Conservation (phyloP, 2,797 vertebrate genomes). For the Aphelocoma californica region DNA sequence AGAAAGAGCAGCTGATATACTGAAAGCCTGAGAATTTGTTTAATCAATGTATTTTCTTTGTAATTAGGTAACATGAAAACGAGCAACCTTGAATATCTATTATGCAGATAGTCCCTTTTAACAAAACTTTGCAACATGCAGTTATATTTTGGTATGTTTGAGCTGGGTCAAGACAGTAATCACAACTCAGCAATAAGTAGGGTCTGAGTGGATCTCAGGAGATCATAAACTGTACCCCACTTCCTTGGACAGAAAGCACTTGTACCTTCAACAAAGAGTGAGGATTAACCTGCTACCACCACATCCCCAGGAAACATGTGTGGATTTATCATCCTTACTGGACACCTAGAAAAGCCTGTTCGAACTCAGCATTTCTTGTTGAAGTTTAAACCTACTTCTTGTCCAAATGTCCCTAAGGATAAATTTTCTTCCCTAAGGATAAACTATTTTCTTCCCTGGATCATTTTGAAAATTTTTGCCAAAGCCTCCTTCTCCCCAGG, state of each 20-base stretch:
- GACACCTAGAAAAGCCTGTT: not conserved
- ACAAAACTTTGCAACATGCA: not conserved
- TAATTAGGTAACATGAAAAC: not conserved
- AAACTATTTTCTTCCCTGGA: not conserved
- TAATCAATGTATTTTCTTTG: not conserved
- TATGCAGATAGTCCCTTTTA: not conserved
- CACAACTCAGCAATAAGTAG: not conserved
- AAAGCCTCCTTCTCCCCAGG: not conserved
- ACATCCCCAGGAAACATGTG: not conserved
- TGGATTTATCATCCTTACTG: not conserved
- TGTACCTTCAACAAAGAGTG: not conserved
- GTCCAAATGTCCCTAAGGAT: not conserved
- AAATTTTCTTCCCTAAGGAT: not conserved
- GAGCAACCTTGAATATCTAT: not conserved
- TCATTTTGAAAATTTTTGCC: not conserved
- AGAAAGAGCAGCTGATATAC: not conserved
- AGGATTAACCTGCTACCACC: not conserved
- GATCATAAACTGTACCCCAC: rapidly evolving
- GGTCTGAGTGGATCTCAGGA: not conserved
- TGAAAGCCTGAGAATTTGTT: constrained; percentile 12
- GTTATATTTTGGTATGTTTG: not conserved
- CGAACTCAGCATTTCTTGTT: not conserved
- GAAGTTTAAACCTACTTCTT: not conserved
- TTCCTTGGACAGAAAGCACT: not conserved
- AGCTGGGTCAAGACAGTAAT: not conserved